Conservation (phyloP, 2,888 invertebrate genomes). For the Drosophila atroscutellata region DNA sequence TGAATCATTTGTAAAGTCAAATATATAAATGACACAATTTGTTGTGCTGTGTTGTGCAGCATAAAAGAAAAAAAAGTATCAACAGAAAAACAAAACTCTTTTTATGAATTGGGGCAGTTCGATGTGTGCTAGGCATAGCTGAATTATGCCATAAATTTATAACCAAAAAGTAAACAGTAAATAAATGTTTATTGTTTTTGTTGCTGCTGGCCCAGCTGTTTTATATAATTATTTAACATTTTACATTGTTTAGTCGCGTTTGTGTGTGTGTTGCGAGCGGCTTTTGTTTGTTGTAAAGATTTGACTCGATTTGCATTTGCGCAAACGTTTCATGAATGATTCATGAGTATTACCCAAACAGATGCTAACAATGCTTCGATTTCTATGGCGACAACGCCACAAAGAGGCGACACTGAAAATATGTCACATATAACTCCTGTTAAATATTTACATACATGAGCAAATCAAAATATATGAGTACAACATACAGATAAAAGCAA, state of each 20-base stretch:
- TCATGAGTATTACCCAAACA: slow-evolving; percentile 67
- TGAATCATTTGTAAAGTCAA: not conserved
- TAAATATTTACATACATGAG: not conserved
- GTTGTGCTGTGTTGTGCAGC: not conserved
- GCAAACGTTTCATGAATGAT: slow-evolving; percentile 76
- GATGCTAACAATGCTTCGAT: slow-evolving; percentile 68
- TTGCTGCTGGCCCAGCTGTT: slow-evolving; percentile 46
- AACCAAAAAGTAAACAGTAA: slow-evolving; percentile 73
- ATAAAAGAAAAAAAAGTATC: not conserved
- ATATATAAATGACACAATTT: not conserved
- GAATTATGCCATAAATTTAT: slow-evolving; percentile 74
- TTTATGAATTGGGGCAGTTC: not conserved
- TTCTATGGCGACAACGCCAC: slow-evolving; percentile 32
- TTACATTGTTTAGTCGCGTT: slow-evolving; percentile 77
- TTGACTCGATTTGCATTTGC: slow-evolving; percentile 77
- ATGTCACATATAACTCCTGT: slow-evolving; percentile 12
- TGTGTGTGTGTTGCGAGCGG: slow-evolving; percentile 33
- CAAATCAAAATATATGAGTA: not conserved
- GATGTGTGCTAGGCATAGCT: slow-evolving; percentile 39
- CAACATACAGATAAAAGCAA: not conserved
- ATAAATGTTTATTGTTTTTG: slow-evolving; percentile 63
- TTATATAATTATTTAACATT: slow-evolving; percentile 76
- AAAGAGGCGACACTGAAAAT: slow-evolving; percentile 29
- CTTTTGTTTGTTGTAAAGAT: slow-evolving; percentile 73
- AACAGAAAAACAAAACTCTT: not conserved